phyloP scores from a whole-genome alignment of 2,797 vertebrate genomes.

The Danio albolineatus region DNA sequence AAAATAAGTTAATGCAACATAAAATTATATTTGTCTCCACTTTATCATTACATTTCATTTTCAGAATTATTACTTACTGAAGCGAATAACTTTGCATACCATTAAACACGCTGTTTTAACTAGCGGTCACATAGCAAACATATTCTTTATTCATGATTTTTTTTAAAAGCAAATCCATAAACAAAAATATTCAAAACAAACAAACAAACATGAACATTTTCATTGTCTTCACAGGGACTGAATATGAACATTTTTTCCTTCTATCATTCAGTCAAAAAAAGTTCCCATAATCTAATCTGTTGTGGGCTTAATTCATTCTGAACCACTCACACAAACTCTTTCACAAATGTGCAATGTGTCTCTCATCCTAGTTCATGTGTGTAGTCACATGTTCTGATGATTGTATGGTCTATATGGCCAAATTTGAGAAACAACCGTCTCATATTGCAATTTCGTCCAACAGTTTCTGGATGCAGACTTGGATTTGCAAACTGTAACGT shows the following conservation, averaged over 20 bases:
- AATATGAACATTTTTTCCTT: conserved; percentile 11
- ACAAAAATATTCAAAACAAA: conserved; percentile 32
- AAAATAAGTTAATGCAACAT: too few species aligned
- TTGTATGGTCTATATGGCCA: background rate
- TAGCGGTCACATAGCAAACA: conserved; percentile 56
- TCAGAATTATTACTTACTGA: background rate
- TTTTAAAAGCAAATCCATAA: conserved; percentile 50
- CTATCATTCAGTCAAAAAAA: background rate
- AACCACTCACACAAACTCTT: background rate
- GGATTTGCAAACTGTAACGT: too few species aligned
- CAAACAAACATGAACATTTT: conserved; percentile 13
- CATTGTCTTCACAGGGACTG: conserved; percentile 49
- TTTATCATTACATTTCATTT: background rate
- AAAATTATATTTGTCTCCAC: too few species aligned
- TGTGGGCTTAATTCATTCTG: conserved; percentile 3
- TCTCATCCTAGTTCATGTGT: background rate
- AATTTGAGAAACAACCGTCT: background rate
- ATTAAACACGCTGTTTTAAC: background rate
- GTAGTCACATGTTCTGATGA: background rate
- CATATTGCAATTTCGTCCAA: conserved; percentile 7
- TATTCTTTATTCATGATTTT: conserved; percentile 57
- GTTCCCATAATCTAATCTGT: background rate
- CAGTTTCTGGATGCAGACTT: background rate
- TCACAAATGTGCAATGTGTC: conserved; percentile 27
- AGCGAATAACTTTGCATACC: background rate